Percentiles rank a stretch among this genome's conserved stretches.
These are phyloP conservation scores for Tiliacea aurago DNA, from an alignment of 2,888 invertebrate genomes.

Conservation along the genomic window DNA sequence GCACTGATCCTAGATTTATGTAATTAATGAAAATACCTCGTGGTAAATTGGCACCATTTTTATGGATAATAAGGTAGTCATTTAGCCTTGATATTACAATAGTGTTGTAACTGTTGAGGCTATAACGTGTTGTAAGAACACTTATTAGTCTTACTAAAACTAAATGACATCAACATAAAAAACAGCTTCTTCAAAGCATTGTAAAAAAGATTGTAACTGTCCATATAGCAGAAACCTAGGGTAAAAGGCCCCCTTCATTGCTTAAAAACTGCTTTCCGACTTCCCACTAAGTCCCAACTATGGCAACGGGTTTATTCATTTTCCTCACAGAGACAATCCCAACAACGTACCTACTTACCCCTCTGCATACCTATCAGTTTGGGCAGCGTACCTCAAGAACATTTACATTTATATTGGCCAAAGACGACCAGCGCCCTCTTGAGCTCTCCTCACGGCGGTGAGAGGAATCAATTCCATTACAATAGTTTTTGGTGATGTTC, in stretches of 20 bases:
- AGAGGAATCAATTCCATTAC: slow-evolving; percentile 82
- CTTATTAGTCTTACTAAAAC: background rate
- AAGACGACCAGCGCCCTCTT: slow-evolving; percentile 76
- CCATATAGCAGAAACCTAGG: background rate
- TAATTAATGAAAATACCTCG: background rate
- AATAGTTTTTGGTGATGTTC: slow-evolving; percentile 69
- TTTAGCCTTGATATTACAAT: background rate
- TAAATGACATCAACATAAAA: background rate
- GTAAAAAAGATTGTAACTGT: background rate
- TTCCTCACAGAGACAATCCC: slow-evolving; percentile 16
- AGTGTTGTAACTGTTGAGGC: background rate
- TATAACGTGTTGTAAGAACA: background rate
- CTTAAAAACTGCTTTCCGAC: too few species aligned
- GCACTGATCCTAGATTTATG: background rate
- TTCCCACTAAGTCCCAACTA: background rate
- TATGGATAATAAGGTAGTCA: background rate
- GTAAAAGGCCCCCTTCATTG: too few species aligned
- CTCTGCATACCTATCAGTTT: slow-evolving; percentile 40
- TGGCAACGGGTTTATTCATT: background rate
- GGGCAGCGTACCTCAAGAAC: slow-evolving; percentile 80
- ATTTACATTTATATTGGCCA: slow-evolving; percentile 90
- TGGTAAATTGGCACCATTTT: background rate
- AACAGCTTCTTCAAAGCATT: background rate
- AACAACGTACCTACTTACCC: slow-evolving; percentile 23
- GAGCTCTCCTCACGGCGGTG: slow-evolving; percentile 70